Evolutionary conservation across 2,797 vertebrate species (phyloP).

Genomic region (Urocyon cinereoargenteus): DNA sequence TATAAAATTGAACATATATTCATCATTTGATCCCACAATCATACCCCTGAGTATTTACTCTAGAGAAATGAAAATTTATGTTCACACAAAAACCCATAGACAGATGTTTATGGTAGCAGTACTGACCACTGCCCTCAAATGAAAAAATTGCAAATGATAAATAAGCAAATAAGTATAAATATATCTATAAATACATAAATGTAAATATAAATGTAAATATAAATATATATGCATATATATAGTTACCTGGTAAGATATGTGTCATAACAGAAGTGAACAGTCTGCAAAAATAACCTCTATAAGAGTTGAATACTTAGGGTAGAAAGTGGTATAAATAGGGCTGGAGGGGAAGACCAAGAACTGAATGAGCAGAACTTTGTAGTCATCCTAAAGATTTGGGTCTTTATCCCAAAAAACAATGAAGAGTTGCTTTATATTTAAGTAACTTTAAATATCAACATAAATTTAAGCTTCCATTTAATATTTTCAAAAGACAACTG

Average conservation of each 20-base stretch:
- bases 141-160: background rate
- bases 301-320: background rate
- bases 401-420: background rate
- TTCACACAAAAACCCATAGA: background rate
- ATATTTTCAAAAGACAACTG: background rate
- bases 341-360: background rate
- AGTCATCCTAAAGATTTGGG: background rate
- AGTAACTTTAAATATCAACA: background rate
- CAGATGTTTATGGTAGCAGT: background rate
- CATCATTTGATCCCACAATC: background rate
- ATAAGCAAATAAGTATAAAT: background rate
- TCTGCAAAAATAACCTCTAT: background rate
- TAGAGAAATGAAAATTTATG: background rate
- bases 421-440: background rate
- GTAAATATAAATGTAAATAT: no score
- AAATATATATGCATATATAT: no score
- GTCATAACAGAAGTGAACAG: background rate
- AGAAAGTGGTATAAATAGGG: background rate
- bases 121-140: background rate
- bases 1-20: background rate
- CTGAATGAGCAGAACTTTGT: background rate
- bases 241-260: background rate
- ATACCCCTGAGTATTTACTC: background rate
- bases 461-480: conserved; percentile 20
- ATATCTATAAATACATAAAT: background rate